These are phyloP conservation scores for Drosophila azteca DNA, from an alignment of 1,140 invertebrate genomes.

Conservation along the genomic window DNA sequence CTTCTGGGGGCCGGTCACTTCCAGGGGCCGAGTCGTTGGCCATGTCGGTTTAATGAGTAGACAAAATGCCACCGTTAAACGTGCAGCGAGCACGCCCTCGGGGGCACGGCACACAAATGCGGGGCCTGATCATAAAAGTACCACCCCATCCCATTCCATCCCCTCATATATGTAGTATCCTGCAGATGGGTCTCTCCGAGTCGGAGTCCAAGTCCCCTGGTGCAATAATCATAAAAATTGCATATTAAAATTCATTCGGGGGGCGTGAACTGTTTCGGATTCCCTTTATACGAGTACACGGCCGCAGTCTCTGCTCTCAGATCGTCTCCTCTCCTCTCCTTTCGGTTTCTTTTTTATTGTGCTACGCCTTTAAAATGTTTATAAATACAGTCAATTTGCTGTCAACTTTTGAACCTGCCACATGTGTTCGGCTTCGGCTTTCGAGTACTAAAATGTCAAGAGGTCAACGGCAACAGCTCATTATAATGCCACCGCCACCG, in stretches of 20 bases:
- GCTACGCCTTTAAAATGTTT: conserved; percentile 70
- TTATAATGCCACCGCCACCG: conserved; percentile 42
- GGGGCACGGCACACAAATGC: conserved; percentile 9
- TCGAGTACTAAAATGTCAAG: conserved; percentile 62
- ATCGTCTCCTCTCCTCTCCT: conserved; percentile 1
- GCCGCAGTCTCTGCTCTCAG: background rate
- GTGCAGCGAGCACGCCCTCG: background rate
- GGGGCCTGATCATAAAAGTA: conserved; percentile 53
- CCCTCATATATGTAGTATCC: background rate
- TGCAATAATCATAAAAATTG: conserved; percentile 75
- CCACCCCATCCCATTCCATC: background rate
- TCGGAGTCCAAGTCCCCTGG: conserved; percentile 15
- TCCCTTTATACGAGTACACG: background rate
- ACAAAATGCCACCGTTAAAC: conserved; percentile 63
- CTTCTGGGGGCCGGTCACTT: conserved; percentile 38
- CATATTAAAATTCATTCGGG: conserved; percentile 71
- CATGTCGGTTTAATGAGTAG: conserved; percentile 50
- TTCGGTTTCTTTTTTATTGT: conserved; percentile 40
- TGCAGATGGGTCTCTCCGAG: conserved; percentile 16
- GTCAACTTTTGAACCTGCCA: conserved; percentile 80
- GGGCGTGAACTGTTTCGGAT: conserved; percentile 50
- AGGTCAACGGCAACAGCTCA: conserved; percentile 61
- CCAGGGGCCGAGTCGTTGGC: too few relatives aligned
- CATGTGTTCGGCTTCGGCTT: conserved; percentile 69
- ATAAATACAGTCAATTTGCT: conserved; percentile 81